phyloP scores from a whole-genome alignment of 2,113 vertebrate species.

The Apaloderma vittatum region DNA sequence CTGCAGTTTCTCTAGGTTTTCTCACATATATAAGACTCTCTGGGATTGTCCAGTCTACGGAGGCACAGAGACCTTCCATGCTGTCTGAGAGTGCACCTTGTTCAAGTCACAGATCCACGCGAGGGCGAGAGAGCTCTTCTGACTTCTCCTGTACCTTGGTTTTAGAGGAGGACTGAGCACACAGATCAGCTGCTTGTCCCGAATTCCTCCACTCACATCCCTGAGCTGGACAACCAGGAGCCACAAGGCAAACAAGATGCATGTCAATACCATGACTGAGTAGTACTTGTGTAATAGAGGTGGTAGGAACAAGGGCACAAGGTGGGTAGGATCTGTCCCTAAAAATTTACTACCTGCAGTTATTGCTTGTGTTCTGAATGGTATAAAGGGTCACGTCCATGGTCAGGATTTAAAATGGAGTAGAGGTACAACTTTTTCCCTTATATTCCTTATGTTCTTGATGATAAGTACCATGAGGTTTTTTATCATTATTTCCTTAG shows the following conservation, averaged over 20 bases:
- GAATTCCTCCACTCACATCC: not conserved
- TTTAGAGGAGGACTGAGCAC: not conserved
- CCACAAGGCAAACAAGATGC: not conserved
- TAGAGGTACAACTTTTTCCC: not conserved
- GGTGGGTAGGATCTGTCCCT: not conserved
- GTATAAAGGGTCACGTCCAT: not conserved
- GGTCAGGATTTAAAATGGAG: not conserved
- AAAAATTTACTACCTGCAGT: not conserved
- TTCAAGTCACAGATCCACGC: not conserved
- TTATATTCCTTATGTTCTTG: not conserved
- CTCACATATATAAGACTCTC: not conserved
- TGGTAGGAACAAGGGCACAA: not conserved
- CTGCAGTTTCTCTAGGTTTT: not conserved
- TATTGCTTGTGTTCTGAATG: not conserved
- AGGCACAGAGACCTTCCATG: not conserved
- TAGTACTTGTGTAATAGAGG: not conserved
- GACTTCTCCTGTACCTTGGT: not conserved
- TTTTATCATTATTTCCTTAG: not conserved
- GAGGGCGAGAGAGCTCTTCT: not conserved
- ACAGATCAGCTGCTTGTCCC: not conserved
- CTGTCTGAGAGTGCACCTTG: not conserved
- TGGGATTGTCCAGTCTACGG: not conserved
- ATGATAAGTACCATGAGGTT: accelerated
- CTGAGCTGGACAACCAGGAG: not conserved
- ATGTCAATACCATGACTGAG: not conserved